Evolutionary conservation across 2,888 invertebrate genomes (phyloP).

Genomic region (Agonopterix alstromeriana): DNA sequence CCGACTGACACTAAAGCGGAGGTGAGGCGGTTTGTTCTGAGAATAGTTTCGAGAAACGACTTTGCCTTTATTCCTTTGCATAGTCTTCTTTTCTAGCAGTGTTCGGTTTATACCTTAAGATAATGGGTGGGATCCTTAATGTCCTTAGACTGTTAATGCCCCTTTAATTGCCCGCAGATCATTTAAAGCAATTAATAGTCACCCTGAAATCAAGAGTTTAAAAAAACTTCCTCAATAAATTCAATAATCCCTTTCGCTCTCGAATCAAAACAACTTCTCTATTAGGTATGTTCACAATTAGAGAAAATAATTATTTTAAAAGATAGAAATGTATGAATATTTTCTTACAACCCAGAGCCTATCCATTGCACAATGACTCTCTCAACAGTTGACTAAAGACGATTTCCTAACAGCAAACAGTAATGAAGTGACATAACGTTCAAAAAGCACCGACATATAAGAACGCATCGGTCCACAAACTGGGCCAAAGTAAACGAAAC

Average conservation of each 20-base stretch:
- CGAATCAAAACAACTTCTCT: too few relatives aligned
- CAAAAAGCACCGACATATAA: conserved; percentile 12
- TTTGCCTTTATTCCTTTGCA: neutral
- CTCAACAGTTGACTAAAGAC: conserved; percentile 13
- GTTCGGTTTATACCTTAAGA: too few relatives aligned
- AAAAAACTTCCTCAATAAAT: too few relatives aligned
- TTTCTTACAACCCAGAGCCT: conserved; percentile 6
- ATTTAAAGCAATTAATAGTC: too few relatives aligned
- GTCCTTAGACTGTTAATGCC: too few relatives aligned
- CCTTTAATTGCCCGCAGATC: too few relatives aligned
- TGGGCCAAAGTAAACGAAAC: conserved; percentile 41
- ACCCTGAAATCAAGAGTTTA: too few relatives aligned
- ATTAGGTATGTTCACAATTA: too few relatives aligned
- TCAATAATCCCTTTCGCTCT: too few relatives aligned
- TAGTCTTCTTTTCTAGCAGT: neutral
- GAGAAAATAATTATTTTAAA: too few relatives aligned
- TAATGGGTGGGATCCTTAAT: too few relatives aligned
- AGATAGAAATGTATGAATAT: too few relatives aligned
- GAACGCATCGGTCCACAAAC: conserved; percentile 19
- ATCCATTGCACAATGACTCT: conserved; percentile 10
- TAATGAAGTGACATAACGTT: conserved; percentile 20
- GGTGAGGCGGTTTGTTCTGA: neutral
- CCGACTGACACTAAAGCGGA: neutral
- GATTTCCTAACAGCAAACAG: conserved; percentile 19
- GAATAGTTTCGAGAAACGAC: neutral